Conservation (phyloP, 2,797 vertebrate genomes). For the Cyclopterus lumpus region DNA sequence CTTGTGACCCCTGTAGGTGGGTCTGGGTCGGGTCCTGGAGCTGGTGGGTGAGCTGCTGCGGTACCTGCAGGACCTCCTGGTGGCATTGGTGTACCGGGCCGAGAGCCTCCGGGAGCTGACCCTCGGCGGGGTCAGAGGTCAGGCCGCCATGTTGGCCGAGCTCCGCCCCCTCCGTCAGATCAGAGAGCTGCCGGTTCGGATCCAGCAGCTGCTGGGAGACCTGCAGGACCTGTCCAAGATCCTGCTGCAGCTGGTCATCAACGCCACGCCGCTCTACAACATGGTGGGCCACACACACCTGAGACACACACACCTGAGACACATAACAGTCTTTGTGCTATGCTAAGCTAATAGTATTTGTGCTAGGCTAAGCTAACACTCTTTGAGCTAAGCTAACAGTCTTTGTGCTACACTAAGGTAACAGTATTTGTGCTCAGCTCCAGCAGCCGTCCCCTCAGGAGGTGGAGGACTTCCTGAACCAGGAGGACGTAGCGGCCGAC, state of each 20-base stretch:
- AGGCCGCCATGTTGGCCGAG: slow-evolving; percentile 43
- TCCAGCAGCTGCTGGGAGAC: slow-evolving; percentile 60
- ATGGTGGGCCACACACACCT: slow-evolving; percentile 62
- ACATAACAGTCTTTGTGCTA: too few relatives aligned
- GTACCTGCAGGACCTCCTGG: slow-evolving; percentile 62
- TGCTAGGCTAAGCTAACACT: background rate
- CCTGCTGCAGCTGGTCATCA: slow-evolving; percentile 79
- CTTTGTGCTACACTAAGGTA: background rate
- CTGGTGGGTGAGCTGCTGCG: slow-evolving; percentile 58
- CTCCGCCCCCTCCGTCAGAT: slow-evolving; percentile 59
- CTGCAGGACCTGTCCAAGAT: slow-evolving; percentile 74
- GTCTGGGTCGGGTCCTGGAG: slow-evolving; percentile 63
- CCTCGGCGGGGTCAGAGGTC: slow-evolving; percentile 36
- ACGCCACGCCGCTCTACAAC: slow-evolving; percentile 78
- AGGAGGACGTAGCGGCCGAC: slow-evolving; percentile 59
- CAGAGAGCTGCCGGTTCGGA: slow-evolving; percentile 61
- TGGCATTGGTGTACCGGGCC: slow-evolving; percentile 55
- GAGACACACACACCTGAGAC: too few relatives aligned
- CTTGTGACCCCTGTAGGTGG: slow-evolving; percentile 62
- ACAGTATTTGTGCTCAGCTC: too few relatives aligned
- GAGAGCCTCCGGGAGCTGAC: slow-evolving; percentile 53
- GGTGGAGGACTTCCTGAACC: slow-evolving; percentile 73
- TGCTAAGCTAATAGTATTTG: too few relatives aligned
- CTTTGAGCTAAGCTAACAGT: background rate
- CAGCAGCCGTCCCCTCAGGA: slow-evolving; percentile 71